Base-by-base conservation (phyloP, 2,797 vertebrate species). In the Girardinus metallicus region DNA sequence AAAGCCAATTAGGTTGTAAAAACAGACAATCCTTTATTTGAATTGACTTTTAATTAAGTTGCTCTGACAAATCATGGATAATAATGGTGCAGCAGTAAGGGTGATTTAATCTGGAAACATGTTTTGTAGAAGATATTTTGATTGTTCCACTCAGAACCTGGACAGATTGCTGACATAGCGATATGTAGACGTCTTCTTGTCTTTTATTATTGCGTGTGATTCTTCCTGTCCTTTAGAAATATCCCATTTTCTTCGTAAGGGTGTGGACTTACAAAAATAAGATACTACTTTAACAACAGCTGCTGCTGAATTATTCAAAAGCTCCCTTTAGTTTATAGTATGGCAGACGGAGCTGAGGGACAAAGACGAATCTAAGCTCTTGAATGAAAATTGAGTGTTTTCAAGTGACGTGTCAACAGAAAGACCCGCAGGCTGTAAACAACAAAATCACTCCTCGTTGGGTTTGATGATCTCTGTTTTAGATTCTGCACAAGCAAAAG, bases 261-360 rank as follows among this genome's bases (percentile, higher is more conserved):
- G 31, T 75, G 73, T 64, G n/a, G 11, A 66, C 60, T 31, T 73
- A 73, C 41, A 36, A 79, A 84, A 79, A 84, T 44, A 62, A 84
- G 51, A 80, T 77, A 21, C 66, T 46, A 34, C 64, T 47, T 4
- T 0, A 13, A 73, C 39, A 81, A n/a, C 70, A 64, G 29, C 53
- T 57, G 36, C 41, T 21, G 1, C 41, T 86, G 57, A 81, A 81
- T 82, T 76, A 89, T 82, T 86, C 53, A 86, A 44, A 77, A 53
- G 26, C 5, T 39, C 10, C 12, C 29, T 76, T 76, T 62, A 80
- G 75, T 80, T 80, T 31, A 75, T 53, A 16, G 8, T 29, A 57
- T 78, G 53, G 34, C 15, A 75, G 39, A 73, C 8, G 60, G 49
- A 79, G 57, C 57, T 2, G 62, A 39, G 62, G 62, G 16, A 64